Conservation (phyloP, 2,797 vertebrate species). For the Loris lydekkerianus region DNA sequence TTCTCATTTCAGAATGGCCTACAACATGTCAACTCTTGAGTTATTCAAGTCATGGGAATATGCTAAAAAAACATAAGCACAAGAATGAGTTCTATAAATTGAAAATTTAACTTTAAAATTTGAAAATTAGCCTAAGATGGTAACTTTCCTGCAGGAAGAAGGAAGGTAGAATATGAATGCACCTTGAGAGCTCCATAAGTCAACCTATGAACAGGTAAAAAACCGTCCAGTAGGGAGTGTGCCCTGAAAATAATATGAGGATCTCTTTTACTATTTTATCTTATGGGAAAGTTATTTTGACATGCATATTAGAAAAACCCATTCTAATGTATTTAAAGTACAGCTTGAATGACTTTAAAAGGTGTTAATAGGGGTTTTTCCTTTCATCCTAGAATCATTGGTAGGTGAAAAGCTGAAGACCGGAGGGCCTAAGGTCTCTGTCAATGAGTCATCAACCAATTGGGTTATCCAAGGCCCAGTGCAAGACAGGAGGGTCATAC, state of each 20-base stretch:
- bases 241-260: background rate
- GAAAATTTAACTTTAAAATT: background rate
- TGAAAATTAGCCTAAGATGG: background rate
- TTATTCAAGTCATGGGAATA: background rate
- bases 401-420: background rate
- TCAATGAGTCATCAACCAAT: background rate
- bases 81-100: background rate
- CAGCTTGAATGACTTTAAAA: background rate
- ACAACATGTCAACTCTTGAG: background rate
- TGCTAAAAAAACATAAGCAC: background rate
- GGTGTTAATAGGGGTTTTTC: background rate
- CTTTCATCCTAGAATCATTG: background rate
- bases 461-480: background rate
- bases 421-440: background rate
- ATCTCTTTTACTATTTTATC: background rate
- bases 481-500: background rate
- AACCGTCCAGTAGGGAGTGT: background rate
- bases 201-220: background rate
- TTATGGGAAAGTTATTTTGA: constrained; percentile 7
- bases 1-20: background rate
- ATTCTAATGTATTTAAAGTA: constrained; percentile 14
- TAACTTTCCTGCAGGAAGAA: background rate
- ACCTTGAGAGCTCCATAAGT: background rate
- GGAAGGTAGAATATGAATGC: background rate
- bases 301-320: background rate